Evolutionary conservation across 2,113 vertebrate species (phyloP).

Genomic region (Marcusenius ussheri): DNA sequence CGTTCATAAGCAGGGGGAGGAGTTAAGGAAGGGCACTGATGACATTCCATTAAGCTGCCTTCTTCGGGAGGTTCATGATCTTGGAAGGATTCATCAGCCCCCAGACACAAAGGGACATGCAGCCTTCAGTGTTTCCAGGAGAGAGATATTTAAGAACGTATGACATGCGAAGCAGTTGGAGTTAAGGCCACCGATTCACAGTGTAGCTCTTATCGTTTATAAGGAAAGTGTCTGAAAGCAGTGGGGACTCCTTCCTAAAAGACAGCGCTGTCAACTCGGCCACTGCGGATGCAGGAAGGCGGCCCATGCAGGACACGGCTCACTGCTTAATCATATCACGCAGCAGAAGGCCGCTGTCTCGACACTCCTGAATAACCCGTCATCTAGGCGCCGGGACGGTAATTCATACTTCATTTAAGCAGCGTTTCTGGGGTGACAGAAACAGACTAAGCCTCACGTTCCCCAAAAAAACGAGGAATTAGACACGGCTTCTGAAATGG

Average conservation of each 20-base stretch:
- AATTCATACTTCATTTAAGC: neutral
- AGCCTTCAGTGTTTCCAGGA: neutral
- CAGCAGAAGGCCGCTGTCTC: neutral
- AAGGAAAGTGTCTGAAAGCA: neutral
- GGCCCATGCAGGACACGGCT: neutral
- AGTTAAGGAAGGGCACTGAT: neutral
- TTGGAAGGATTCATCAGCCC: neutral
- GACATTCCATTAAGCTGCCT: neutral
- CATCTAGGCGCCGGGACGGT: neutral
- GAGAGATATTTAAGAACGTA: neutral
- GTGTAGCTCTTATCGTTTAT: neutral
- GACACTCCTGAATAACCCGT: neutral
- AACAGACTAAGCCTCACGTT: neutral
- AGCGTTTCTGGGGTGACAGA: neutral
- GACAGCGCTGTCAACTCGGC: neutral
- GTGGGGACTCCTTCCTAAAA: neutral
- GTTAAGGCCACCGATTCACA: neutral
- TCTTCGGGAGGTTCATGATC: neutral
- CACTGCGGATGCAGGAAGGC: neutral
- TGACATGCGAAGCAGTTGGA: neutral
- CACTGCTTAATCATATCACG: neutral
- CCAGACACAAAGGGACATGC: neutral
- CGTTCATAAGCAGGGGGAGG: neutral
- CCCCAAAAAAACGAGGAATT: neutral
- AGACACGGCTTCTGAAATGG: neutral